phyloP scores from a whole-genome alignment of 2,113 vertebrate species.

The Rhagologus leucostigma region DNA sequence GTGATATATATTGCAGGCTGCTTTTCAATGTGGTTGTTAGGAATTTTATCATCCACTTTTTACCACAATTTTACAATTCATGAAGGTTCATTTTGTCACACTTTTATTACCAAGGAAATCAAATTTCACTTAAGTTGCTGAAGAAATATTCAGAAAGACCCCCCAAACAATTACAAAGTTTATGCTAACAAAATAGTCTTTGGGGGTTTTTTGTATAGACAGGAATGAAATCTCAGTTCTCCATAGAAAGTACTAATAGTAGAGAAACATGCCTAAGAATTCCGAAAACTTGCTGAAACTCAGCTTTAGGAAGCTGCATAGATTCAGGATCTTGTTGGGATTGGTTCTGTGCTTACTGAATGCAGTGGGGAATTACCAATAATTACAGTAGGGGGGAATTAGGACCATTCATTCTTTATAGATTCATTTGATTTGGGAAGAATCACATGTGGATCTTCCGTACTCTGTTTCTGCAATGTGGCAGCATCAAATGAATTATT shows the following conservation, averaged over 20 bases:
- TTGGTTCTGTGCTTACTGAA: background rate
- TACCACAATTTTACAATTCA: background rate
- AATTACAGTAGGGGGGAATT: background rate
- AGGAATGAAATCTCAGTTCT: slow-evolving; percentile 47
- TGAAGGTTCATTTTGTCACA: background rate
- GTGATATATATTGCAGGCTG: background rate
- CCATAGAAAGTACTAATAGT: slow-evolving; percentile 6
- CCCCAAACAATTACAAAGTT: background rate
- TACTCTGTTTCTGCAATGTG: background rate
- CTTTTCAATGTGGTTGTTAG: background rate
- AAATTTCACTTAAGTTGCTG: slow-evolving; percentile 49
- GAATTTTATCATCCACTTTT: slow-evolving; percentile 27
- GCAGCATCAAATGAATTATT: slow-evolving; percentile 7
- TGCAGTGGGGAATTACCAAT: background rate
- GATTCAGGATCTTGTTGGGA: background rate
- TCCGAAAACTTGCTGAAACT: slow-evolving; percentile 21
- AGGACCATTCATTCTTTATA: background rate
- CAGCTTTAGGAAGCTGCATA: slow-evolving; percentile 9
- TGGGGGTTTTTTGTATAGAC: background rate
- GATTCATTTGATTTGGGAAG: background rate
- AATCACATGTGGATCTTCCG: background rate
- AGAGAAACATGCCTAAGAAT: slow-evolving; percentile 10
- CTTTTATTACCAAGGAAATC: slow-evolving; percentile 51
- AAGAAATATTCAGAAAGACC: background rate
- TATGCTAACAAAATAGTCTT: slow-evolving; percentile 17